Evolutionary conservation across 2,113 vertebrate genomes (phyloP).

Genomic region (Zosterops lateralis): DNA sequence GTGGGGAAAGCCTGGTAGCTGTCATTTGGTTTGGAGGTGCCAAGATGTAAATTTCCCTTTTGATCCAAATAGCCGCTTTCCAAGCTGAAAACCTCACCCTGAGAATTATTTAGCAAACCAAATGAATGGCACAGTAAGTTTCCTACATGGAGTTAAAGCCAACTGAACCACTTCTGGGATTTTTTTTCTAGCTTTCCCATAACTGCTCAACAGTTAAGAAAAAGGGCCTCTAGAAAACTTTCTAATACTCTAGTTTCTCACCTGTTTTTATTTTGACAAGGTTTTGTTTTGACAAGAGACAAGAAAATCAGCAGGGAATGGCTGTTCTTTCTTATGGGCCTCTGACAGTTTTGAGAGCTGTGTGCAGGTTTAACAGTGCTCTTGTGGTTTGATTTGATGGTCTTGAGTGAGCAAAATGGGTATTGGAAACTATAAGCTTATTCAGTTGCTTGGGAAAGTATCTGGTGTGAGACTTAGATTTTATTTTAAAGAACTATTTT

Average conservation of each 20-base stretch:
- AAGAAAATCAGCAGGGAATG: neutral
- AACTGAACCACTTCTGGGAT: neutral
- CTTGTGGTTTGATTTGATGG: neutral
- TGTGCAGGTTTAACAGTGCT: neutral
- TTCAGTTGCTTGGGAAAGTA: neutral
- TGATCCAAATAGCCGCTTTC: neutral
- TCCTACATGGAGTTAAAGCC: neutral
- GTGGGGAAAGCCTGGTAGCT: neutral
- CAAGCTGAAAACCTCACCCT: neutral
- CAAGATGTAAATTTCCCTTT: neutral
- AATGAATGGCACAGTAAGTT: neutral
- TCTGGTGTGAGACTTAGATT: neutral
- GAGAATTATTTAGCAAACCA: neutral
- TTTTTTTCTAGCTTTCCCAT: neutral
- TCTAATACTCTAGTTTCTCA: neutral
- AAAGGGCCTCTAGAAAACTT: neutral
- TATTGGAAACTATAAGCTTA: neutral
- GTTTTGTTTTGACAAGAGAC: neutral
- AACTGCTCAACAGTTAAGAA: neutral
- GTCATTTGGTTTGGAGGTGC: neutral
- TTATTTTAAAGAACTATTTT: neutral
- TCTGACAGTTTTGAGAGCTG: neutral
- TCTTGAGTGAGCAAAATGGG: neutral
- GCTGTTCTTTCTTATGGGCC: neutral
- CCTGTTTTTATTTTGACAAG: neutral